A percentile compares a stretch with the other conserved stretches of the same genome.
phyloP scores from a whole-genome alignment of 2,888 invertebrate species.

The Agriopis aurantiaria region DNA sequence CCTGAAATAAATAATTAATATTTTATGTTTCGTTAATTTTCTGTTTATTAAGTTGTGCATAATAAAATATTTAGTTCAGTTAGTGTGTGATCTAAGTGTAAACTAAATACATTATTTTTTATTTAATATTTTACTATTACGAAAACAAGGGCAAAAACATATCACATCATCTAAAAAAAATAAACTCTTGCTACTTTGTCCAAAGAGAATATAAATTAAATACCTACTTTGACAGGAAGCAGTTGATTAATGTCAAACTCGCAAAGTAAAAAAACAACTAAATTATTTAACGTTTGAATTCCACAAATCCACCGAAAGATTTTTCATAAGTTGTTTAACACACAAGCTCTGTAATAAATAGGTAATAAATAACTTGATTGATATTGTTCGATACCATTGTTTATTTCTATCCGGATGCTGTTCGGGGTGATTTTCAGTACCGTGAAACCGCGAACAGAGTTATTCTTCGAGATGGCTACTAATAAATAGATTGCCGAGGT shows the following conservation, averaged over 20 bases:
- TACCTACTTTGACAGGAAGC: slow-evolving; percentile 27
- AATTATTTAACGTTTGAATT: slow-evolving; percentile 46
- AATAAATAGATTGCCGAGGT: slow-evolving; percentile 39
- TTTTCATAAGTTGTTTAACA: background rate
- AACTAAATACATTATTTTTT: too few species aligned
- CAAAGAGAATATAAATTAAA: background rate
- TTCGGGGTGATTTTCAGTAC: slow-evolving; percentile 2
- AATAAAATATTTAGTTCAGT: too few species aligned
- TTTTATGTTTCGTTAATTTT: too few species aligned
- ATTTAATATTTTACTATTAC: too few species aligned
- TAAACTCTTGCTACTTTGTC: background rate
- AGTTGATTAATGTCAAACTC: slow-evolving; percentile 42
- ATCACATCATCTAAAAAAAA: too few species aligned
- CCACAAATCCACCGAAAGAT: slow-evolving; percentile 20
- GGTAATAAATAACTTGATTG: background rate
- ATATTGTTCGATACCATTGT: background rate
- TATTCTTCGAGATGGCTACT: slow-evolving; percentile 32
- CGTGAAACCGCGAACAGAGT: slow-evolving; percentile 18
- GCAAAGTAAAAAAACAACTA: slow-evolving; percentile 38
- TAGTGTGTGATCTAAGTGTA: too few species aligned
- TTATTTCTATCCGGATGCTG: background rate
- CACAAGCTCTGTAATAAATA: too few species aligned
- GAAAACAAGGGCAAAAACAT: too few species aligned
- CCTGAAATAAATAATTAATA: too few species aligned
- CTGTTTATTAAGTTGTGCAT: too few species aligned